These are phyloP conservation scores for Pollenia labialis DNA, from an alignment of 2,888 invertebrate genomes.

Conservation along the genomic window DNA sequence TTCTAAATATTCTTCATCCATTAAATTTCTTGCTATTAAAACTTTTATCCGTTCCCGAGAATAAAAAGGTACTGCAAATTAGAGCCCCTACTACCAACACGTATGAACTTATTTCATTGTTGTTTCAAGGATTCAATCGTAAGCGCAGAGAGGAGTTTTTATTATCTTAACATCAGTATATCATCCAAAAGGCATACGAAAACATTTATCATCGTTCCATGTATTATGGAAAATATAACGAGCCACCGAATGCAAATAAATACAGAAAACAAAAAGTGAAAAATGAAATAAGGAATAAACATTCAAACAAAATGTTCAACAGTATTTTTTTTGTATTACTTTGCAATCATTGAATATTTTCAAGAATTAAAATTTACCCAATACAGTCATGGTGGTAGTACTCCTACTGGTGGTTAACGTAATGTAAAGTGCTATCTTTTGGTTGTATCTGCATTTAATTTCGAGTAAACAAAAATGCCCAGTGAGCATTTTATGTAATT, in stretches of 20 bases:
- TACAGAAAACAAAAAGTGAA: not conserved
- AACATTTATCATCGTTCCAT: conserved; percentile 59
- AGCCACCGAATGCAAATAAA: conserved; percentile 32
- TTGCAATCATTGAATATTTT: conserved; percentile 59
- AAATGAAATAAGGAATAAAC: conserved; percentile 13
- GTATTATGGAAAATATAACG: conserved; percentile 56
- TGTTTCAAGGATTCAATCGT: conserved; percentile 15
- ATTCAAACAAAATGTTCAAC: conserved; percentile 31
- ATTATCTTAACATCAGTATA: conserved; percentile 57
- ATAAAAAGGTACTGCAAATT: too few species aligned
- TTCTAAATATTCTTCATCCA: too few species aligned
- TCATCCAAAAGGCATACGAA: conserved; percentile 53
- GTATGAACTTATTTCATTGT: conserved; percentile 13
- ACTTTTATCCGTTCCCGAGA: too few species aligned
- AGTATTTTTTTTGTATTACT: conserved; percentile 6
- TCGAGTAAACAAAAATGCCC: not conserved
- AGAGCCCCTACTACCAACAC: too few species aligned
- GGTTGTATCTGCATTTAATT: conserved; percentile 55
- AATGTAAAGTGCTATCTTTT: conserved; percentile 44
- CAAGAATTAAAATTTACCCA: conserved; percentile 50
- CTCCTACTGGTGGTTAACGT: not conserved
- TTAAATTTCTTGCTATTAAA: too few species aligned
- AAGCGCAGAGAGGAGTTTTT: conserved; percentile 28
- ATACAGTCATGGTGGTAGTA: conserved; percentile 1
- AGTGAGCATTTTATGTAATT: not conserved